A percentile compares a stretch with the other conserved stretches of the same genome.
These are phyloP conservation scores for Pyrgus malvae DNA, from an alignment of 2,888 invertebrate genomes.

Conservation along the genomic window DNA sequence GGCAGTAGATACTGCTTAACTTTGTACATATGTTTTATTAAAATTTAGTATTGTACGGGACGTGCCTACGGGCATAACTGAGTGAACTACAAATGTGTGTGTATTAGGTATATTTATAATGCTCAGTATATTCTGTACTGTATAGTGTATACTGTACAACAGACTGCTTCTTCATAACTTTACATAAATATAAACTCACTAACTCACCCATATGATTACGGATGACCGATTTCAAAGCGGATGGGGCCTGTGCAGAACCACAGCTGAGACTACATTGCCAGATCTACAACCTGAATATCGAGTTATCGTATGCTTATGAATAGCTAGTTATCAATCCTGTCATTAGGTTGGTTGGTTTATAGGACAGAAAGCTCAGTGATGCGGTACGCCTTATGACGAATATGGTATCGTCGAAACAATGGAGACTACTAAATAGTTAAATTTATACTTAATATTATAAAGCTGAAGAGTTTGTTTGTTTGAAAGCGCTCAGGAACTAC, in stretches of 20 bases:
- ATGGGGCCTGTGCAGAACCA: constrained; percentile 48
- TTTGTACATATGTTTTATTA: too few species aligned
- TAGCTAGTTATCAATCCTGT: constrained; percentile 46
- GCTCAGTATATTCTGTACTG: too few species aligned
- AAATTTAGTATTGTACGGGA: too few species aligned
- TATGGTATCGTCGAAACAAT: constrained; percentile 20
- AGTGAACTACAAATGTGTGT: too few species aligned
- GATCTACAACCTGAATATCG: constrained; percentile 46
- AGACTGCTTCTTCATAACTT: too few species aligned
- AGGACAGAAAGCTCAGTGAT: constrained; percentile 59
- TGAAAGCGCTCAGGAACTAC: too few species aligned
- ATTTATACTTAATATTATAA: background rate
- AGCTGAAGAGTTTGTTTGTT: too few species aligned
- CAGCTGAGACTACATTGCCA: constrained; percentile 38
- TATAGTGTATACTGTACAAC: background rate
- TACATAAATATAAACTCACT: constrained; percentile 26
- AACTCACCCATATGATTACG: constrained; percentile 37
- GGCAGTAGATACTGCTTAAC: too few species aligned
- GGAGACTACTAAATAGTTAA: constrained; percentile 14
- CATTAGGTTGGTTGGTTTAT: constrained; percentile 57
- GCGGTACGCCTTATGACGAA: constrained; percentile 44
- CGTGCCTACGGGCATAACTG: too few species aligned
- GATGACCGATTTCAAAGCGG: constrained; percentile 49
- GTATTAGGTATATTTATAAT: too few species aligned
- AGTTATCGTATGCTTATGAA: constrained; percentile 45